A percentile compares a stretch with the other conserved stretches of the same genome.
Conservation (phyloP, 2,888 invertebrate genomes). For the Neria commutata region DNA sequence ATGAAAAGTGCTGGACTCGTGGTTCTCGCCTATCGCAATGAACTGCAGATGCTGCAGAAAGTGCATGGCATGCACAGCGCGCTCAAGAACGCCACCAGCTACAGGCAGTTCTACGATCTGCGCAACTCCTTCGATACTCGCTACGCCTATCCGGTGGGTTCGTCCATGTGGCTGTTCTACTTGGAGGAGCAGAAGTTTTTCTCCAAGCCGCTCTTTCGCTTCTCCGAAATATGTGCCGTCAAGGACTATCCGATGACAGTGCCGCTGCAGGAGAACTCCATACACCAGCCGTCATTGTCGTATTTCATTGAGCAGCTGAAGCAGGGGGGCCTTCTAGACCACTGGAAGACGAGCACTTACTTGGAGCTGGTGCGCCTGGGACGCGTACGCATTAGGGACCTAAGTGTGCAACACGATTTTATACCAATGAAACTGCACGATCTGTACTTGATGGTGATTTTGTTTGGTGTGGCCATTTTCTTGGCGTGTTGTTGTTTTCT, state of each 20-base stretch:
- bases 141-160: slow-evolving; percentile 32
- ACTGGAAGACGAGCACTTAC: slow-evolving; percentile 29
- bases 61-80: background rate
- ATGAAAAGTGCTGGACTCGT: slow-evolving; percentile 12
- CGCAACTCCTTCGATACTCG: slow-evolving; percentile 27
- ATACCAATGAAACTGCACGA: slow-evolving; percentile 31
- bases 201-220: slow-evolving; percentile 28
- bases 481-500: slow-evolving; percentile 17
- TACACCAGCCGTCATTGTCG: slow-evolving; percentile 27
- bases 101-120: slow-evolving; percentile 16
- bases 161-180: slow-evolving; percentile 24
- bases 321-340: slow-evolving; percentile 24
- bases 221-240: slow-evolving; percentile 27
- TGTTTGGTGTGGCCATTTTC: slow-evolving; percentile 4
- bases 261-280: slow-evolving; percentile 28
- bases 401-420: slow-evolving; percentile 4
- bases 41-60: background rate
- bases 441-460: slow-evolving; percentile 18
- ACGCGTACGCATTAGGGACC: slow-evolving; percentile 15
- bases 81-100: background rate
- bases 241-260: slow-evolving; percentile 21
- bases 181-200: slow-evolving; percentile 33
- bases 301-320: slow-evolving; percentile 22
- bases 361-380: slow-evolving; percentile 26
- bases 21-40: slow-evolving; percentile 16